These are phyloP conservation scores for Heptranchias perlo DNA, from an alignment of 2,113 vertebrate species.

Conservation along the genomic window DNA sequence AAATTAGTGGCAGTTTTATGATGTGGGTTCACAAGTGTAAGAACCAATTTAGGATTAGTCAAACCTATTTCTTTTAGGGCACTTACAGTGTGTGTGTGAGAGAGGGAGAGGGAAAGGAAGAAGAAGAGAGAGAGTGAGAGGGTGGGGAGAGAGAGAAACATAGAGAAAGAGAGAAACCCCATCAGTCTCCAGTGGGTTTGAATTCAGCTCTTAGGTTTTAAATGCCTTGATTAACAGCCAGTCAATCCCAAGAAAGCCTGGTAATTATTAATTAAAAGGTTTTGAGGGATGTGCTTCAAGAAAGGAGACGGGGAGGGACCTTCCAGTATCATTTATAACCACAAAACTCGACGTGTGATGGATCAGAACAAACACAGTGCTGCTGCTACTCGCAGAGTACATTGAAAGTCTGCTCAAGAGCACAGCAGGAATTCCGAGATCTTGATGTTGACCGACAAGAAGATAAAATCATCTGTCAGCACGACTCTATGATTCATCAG, in stretches of 20 bases:
- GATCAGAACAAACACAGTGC: not conserved
- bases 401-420: not conserved
- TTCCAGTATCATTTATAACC: not conserved
- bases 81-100: not conserved
- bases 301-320: not conserved
- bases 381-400: not conserved
- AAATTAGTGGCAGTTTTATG: not conserved
- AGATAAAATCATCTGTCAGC: conserved; percentile 22
- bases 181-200: not conserved
- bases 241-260: not conserved
- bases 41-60: not conserved
- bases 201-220: not conserved
- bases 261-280: not conserved
- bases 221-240: not conserved
- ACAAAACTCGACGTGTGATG: not conserved
- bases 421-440: not conserved
- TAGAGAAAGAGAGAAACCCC: too few relatives aligned
- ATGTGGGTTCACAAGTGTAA: not conserved
- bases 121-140: too few relatives aligned
- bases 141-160: too few relatives aligned
- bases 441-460: not conserved
- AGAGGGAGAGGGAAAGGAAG: too few relatives aligned
- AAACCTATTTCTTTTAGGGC: not conserved
- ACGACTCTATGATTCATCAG: not conserved
- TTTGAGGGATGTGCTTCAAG: not conserved